These are phyloP conservation scores for Acrocephalus kingi DNA, from an alignment of 2,113 vertebrate species.

Conservation along the genomic window DNA sequence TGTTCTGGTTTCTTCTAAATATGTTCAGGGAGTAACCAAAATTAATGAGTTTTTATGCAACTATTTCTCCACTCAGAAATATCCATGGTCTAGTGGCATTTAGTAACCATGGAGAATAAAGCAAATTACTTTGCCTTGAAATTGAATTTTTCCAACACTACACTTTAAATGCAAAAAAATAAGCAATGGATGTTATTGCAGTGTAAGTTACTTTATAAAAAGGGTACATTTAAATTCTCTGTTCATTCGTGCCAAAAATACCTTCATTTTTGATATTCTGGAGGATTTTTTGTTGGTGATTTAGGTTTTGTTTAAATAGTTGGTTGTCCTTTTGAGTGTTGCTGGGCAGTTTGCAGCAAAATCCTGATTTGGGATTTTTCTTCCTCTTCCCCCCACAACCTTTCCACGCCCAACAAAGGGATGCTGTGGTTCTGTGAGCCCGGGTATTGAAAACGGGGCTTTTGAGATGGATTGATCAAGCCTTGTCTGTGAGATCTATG, in stretches of 20 bases:
- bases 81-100: not conserved
- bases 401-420: not conserved
- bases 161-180: not conserved
- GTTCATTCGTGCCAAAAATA: not conserved
- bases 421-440: not conserved
- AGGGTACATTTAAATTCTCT: not conserved
- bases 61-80: not conserved
- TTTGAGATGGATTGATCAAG: not conserved
- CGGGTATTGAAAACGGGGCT: not conserved
- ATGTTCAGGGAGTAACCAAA: not conserved
- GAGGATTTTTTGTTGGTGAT: not conserved
- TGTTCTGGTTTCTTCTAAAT: not conserved
- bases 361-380: not conserved
- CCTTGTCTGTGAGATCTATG: not conserved
- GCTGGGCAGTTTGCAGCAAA: not conserved
- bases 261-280: not conserved
- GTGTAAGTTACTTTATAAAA: not conserved
- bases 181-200: not conserved
- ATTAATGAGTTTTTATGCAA: not conserved
- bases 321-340: not conserved
- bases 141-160: not conserved
- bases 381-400: not conserved
- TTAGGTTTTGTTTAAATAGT: not conserved
- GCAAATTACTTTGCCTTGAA: not conserved
- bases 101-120: constrained; percentile 1